These are phyloP conservation scores for Minunthozetes semirufus DNA, from an alignment of 2,888 invertebrate species.

Conservation along the genomic window DNA sequence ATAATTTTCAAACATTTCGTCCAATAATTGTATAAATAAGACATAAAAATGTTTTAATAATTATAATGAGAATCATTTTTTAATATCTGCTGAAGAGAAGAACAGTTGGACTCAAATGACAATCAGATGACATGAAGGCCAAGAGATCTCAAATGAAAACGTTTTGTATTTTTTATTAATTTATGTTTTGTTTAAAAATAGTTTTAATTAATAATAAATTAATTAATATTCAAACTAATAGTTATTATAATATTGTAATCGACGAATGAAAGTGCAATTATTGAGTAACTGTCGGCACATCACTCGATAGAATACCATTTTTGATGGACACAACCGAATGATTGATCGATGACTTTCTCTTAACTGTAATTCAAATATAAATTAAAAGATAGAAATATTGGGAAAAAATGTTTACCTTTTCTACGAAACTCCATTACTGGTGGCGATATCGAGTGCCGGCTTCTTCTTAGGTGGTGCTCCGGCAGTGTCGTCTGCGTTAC, in stretches of 20 bases:
- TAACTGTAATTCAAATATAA: neutral
- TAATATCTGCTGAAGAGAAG: too few relatives aligned
- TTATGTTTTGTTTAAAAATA: slow-evolving; percentile 21
- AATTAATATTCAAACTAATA: slow-evolving; percentile 20
- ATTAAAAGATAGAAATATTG: neutral
- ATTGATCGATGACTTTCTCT: slow-evolving; percentile 17
- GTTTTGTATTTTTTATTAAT: slow-evolving; percentile 10
- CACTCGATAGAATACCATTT: slow-evolving; percentile 12
- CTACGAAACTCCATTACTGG: slow-evolving; percentile 20
- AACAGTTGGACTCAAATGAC: too few relatives aligned
- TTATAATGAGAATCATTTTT: too few relatives aligned
- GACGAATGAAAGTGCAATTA: neutral
- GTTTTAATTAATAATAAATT: slow-evolving; percentile 20
- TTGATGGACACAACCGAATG: slow-evolving; percentile 19
- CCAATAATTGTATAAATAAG: too few relatives aligned
- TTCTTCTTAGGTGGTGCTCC: slow-evolving; percentile 33
- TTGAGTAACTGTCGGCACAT: neutral
- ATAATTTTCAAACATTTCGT: too few relatives aligned
- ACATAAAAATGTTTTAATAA: too few relatives aligned
- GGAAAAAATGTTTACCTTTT: neutral
- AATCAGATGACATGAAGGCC: too few relatives aligned
- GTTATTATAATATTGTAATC: neutral
- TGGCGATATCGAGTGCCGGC: slow-evolving; percentile 24
- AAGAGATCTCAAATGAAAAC: neutral
- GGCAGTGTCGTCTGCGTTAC: slow-evolving; percentile 25